Evolutionary conservation across 2,888 invertebrate species (phyloP), one percentile per base, ranked within the genome.

Genomic region (Tigriopus californicus): DNA sequence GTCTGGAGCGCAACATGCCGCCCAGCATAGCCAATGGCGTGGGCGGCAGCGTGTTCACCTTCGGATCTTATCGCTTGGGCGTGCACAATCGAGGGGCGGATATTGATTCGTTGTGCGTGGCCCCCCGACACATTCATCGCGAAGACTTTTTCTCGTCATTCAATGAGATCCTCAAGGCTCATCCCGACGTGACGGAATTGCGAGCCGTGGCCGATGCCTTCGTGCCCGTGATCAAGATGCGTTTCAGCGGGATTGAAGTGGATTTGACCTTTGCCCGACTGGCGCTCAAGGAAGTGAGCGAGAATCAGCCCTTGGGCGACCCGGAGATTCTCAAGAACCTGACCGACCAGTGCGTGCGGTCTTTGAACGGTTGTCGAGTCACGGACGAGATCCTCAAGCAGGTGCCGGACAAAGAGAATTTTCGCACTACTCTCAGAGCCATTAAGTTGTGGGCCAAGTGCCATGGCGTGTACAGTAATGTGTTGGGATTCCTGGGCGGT

Each of bases 191-290:
- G 25, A 58, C 22, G 3, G 55, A 56, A n/a, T 24, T 55, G n/a
- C 33, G 58, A 82, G 82, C 91, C 1, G 94, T 99, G 0, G 95
- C 97, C 72, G 97, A 97, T 70, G 98, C 98, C 0, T 99, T 86
- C 73, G 98, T 99, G 64, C 98, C 98, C 2, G 92, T 99, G 10
- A 94, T 99, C 64, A 98, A 98, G 75, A 91, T 99, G 89, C 89
- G 87, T 70, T 98, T 95, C 71, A 89, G 92, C 75, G 91, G 89
- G 40, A 94, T 98, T 65, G 98, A 98, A 76, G 92, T 98, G 65
- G 98, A 99, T 76, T 83, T 99, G 80, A 74, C 97, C 63, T 99
- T 99, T 75, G 95, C 98, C 0, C 78, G 90, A 63, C 75, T 99
- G 62, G 85, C 91, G 41, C 77, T 92, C n/a, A 92, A 92, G 70